These are phyloP conservation scores for Leptinotarsa tumamoca DNA, from an alignment of 2,888 invertebrate genomes.

Conservation along the genomic window DNA sequence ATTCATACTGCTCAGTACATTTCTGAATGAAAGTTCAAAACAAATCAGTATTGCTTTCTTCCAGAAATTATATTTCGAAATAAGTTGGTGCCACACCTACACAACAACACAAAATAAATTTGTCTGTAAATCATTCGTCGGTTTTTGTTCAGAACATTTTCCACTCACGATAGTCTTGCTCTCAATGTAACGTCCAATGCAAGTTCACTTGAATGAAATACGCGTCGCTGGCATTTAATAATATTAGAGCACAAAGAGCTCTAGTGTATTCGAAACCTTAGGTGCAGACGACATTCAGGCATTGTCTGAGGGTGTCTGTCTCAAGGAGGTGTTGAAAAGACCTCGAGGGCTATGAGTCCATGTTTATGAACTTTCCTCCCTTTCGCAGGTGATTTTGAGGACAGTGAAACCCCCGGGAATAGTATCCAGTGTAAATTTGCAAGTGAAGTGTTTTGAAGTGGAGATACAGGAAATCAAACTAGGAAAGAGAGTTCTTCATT, in stretches of 20 bases:
- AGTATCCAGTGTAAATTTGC: background rate
- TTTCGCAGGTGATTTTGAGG: background rate
- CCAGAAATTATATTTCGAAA: background rate
- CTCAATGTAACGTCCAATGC: constrained; percentile 10
- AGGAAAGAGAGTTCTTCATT: no score
- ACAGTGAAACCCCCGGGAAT: background rate
- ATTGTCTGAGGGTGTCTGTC: constrained; percentile 24
- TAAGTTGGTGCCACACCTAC: background rate
- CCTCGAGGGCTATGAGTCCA: constrained; percentile 16
- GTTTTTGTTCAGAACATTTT: background rate
- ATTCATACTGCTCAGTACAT: no score
- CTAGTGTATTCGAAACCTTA: constrained; percentile 7
- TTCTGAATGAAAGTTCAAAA: no score
- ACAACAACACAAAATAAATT: background rate
- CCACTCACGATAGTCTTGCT: background rate
- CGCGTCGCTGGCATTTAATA: constrained; percentile 1
- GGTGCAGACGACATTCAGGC: constrained; percentile 7
- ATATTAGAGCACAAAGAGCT: constrained; percentile 5
- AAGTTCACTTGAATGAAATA: background rate
- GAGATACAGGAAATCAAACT: background rate
- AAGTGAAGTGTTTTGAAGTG: background rate
- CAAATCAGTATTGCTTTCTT: no score
- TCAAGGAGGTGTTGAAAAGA: constrained; percentile 16
- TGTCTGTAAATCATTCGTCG: background rate
- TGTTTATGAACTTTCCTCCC: constrained; percentile 18